A percentile compares a stretch with the other conserved stretches of the same genome.
These are phyloP conservation scores for Mugil cephalus DNA, from an alignment of 2,113 vertebrate species.

Conservation along the genomic window DNA sequence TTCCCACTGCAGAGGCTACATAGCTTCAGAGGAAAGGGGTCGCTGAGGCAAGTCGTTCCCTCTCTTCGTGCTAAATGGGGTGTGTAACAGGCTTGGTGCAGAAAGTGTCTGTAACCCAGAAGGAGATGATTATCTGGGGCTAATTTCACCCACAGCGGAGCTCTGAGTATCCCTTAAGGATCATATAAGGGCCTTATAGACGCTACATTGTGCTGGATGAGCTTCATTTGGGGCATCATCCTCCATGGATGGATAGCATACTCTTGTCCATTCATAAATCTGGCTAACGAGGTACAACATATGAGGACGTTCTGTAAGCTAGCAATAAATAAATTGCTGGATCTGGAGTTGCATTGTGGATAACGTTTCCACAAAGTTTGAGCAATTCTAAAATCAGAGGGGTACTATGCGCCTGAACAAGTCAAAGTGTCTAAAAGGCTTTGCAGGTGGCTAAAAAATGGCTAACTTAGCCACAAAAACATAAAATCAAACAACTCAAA, in stretches of 20 bases:
- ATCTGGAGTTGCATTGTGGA: no score
- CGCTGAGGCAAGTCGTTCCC: conserved; percentile 42
- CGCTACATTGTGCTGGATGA: conserved; percentile 28
- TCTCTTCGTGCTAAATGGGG: conserved; percentile 64
- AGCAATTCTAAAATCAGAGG: no score
- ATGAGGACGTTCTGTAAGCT: background rate
- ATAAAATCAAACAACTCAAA: background rate
- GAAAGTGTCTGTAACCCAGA: conserved; percentile 55
- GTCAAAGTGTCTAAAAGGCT: no score
- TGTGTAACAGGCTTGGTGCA: conserved; percentile 63
- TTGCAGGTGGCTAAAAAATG: no score
- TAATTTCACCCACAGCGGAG: conserved; percentile 64
- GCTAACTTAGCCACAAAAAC: no score
- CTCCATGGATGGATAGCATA: background rate
- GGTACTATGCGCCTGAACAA: no score
- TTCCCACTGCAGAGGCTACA: conserved; percentile 14
- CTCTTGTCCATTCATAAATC: conserved; percentile 6
- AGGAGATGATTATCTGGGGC: conserved; percentile 74
- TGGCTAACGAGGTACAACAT: conserved; percentile 12
- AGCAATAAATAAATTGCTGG: background rate
- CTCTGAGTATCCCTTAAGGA: conserved; percentile 55
- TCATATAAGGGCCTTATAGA: conserved; percentile 40
- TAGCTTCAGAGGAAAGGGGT: conserved; percentile 39
- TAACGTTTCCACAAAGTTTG: no score
- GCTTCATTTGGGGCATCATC: conserved; percentile 19